These are phyloP conservation scores for Alauda arvensis DNA, from an alignment of 2,797 vertebrate genomes.

Conservation along the genomic window DNA sequence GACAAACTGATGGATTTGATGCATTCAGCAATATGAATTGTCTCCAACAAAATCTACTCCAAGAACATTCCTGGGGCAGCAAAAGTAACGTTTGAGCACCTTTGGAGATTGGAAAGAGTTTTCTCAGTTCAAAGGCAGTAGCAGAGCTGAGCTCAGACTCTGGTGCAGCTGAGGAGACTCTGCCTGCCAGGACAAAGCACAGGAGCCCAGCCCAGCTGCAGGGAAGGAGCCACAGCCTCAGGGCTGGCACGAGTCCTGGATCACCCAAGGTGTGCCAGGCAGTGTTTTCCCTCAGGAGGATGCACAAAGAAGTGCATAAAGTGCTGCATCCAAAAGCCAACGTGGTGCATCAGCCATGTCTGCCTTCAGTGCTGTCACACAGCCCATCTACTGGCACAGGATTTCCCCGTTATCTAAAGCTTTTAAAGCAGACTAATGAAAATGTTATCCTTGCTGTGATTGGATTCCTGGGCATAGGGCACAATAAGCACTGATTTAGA, in stretches of 20 bases:
- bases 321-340: rapidly evolving
- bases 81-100: neutral
- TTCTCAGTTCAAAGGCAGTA: neutral
- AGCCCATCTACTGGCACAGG: neutral
- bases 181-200: neutral
- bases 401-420: neutral
- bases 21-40: neutral
- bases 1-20: neutral
- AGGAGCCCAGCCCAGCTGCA: neutral
- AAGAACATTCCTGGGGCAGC: neutral
- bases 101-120: neutral
- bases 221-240: neutral
- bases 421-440: neutral
- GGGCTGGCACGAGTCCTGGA: neutral
- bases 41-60: neutral
- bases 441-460: neutral
- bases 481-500: neutral
- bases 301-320: neutral
- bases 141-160: neutral
- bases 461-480: neutral
- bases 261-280: neutral
- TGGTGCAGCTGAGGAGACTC: neutral
- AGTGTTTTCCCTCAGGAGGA: neutral
- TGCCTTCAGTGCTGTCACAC: neutral
- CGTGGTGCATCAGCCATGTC: neutral